Evolutionary conservation across 2,113 vertebrate genomes (phyloP), one percentile per base, ranked within the genome.

Genomic region (Argyrosomus japonicus): DNA sequence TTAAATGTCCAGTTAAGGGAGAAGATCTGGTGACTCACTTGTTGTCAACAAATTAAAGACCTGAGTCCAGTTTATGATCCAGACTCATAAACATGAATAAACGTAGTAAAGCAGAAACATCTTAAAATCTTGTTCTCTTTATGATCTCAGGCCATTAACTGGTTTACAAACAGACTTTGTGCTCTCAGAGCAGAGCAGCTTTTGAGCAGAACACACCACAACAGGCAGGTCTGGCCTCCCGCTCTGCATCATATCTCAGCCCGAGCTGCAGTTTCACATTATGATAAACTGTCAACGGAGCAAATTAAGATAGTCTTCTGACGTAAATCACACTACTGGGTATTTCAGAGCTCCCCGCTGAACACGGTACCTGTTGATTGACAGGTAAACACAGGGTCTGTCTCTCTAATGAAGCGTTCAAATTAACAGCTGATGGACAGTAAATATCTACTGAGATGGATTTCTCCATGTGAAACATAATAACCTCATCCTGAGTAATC

Each of bases 371-470:
- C 47, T 64, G 93, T 93, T 94, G 94, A 82, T 32, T 86, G 94
- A 93, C 94, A 84, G 95, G 95, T 96, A 87, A 95, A 93, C 94
- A 93, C 89, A 86, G 92, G 82, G 85, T 86, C 85, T 92, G 76
- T 92, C 67, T 23, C 47, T 54, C 29, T 82, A 94, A 95, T 93
- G 94, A 95, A 95, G 95, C 94, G 87, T 75, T 95, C 67, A 95
- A 95, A 97, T 96, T 93, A 96, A 96, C 94, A 90, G 90, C 82
- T 92, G 89, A 96, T 92, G 94, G 95, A 96, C 93, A 91, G 93
- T 95, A 94, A 96, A 96, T 96, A 95, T 91, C 95, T 89, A 93
- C 93, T 73, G 86, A 94, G 94, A 96, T 95, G 94, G 93, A 93
- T 87, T 72, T 86, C 94, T 88, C 91, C 90, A 83, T 91, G 91